phyloP scores from a whole-genome alignment of 2,797 vertebrate genomes.

The Alosa sapidissima region DNA sequence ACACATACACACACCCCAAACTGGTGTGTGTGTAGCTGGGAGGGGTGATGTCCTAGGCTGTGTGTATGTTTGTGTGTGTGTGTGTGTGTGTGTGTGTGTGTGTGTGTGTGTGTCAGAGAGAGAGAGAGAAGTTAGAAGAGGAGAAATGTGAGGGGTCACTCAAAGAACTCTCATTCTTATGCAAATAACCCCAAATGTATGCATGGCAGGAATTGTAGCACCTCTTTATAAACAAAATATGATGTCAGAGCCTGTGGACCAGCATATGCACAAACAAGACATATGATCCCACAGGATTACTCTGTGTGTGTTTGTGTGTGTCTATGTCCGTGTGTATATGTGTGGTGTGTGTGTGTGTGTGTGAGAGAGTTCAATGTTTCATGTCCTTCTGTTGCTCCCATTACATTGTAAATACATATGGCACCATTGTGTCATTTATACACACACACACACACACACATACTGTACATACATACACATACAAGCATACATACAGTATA shows the following conservation, averaged over 20 bases:
- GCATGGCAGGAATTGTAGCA: slow-evolving; percentile 20
- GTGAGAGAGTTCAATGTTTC: not conserved
- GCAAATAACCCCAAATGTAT: slow-evolving; percentile 12
- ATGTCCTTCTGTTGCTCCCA: not conserved
- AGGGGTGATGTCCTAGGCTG: not conserved
- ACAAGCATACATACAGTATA: not conserved
- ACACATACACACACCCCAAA: not conserved
- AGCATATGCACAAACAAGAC: slow-evolving; percentile 19
- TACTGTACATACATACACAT: not conserved
- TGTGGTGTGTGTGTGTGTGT: not conserved
- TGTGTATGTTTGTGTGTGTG: not conserved
- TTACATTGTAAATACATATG: slow-evolving; percentile 20
- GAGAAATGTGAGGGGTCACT: not conserved
- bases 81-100: not conserved
- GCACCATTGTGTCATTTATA: not conserved
- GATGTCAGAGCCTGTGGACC: slow-evolving; percentile 23
- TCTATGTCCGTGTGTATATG: not conserved
- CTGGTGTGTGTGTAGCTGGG: not conserved
- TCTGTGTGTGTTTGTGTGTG: not conserved
- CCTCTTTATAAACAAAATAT: slow-evolving; percentile 19
- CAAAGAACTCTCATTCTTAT: slow-evolving; percentile 14
- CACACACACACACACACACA: not conserved
- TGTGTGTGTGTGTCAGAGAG: not conserved
- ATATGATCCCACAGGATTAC: slow-evolving; percentile 9
- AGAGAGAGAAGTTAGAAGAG: not conserved